These are phyloP conservation scores for Cheiracanthium punctorium DNA, from an alignment of 2,888 invertebrate genomes.

Conservation along the genomic window DNA sequence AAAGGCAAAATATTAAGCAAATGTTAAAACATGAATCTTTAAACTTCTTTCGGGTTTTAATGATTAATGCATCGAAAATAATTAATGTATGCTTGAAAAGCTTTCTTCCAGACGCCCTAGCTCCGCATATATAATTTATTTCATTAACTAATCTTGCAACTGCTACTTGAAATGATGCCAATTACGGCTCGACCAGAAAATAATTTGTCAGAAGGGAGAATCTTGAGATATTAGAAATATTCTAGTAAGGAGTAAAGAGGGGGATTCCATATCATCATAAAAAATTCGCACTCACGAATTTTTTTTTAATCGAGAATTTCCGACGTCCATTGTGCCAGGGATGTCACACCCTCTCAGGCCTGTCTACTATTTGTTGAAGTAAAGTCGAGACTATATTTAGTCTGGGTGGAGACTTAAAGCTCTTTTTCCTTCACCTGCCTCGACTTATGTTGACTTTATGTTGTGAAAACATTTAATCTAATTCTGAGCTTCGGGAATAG, in stretches of 20 bases:
- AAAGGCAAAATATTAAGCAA: too few species aligned
- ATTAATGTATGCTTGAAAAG: too few species aligned
- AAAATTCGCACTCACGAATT: conserved; percentile 46
- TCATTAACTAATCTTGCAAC: neutral
- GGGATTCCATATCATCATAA: conserved; percentile 18
- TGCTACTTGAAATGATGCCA: neutral
- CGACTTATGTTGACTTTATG: conserved; percentile 65
- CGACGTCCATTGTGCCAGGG: conserved; percentile 39
- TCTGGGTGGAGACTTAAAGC: conserved; percentile 54
- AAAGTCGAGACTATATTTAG: conserved; percentile 62
- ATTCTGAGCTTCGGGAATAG: conserved; percentile 63
- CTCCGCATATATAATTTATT: neutral
- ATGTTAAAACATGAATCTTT: too few species aligned
- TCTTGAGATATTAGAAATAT: neutral
- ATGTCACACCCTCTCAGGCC: conserved; percentile 58
- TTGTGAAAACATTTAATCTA: conserved; percentile 69
- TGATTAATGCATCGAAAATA: too few species aligned
- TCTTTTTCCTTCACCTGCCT: conserved; percentile 62
- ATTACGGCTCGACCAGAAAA: neutral
- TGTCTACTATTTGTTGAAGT: conserved; percentile 63
- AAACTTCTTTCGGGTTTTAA: too few species aligned
- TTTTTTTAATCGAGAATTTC: conserved; percentile 41
- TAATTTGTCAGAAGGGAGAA: neutral
- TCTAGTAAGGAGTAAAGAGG: neutral
- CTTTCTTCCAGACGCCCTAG: neutral